Evolutionary conservation across 2,797 vertebrate species (phyloP), one percentile per base, ranked within the genome.

Genomic region (Taenioides sp.): DNA sequence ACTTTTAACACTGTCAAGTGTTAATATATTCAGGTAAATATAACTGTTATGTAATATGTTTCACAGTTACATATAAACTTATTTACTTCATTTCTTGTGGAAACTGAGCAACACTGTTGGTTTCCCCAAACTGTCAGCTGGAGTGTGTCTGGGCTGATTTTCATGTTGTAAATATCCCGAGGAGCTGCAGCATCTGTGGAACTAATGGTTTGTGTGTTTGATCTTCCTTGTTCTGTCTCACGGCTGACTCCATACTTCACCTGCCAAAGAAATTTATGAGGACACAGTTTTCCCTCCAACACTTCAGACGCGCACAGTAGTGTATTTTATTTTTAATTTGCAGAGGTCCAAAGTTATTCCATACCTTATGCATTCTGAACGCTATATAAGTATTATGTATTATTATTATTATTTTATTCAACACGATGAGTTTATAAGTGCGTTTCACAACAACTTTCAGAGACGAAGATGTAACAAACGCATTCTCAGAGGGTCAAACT

Each of bases 211-310:
- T 79, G 49, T 80, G 71, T 67, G 64, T 81, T 83, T 88, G 80
- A 84, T 81, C 80, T 72, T 87, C 76, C 72, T 80, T 84, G 74
- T 80, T 84, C 75, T 78, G 75, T 88, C 80, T 86, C 84, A 80
- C 85, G 87, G 81, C 80, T 85, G 80, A 74, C 82, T 72, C 76
- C 74, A 69, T 82, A 69, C 75, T 78, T 84, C 82, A 87, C 86
- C 85, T 89, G 84, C 83, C 83, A 84, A 79, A 74, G 69, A 87
- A 84, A 90, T 88, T 81, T 82, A 89, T 80, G 70, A 89, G 88
- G 77, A 80, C 12, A 50, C 74, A 37, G 64, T 74, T 80, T 81
- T 74, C 81, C 79, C 81, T 78, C 80, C 80, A 74, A 62, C 52
- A 2, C 62, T 80, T 70, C 72, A 86, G 81, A 82, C 85, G 77